phyloP scores from a whole-genome alignment of 2,797 vertebrate genomes.

The Periparus ater region DNA sequence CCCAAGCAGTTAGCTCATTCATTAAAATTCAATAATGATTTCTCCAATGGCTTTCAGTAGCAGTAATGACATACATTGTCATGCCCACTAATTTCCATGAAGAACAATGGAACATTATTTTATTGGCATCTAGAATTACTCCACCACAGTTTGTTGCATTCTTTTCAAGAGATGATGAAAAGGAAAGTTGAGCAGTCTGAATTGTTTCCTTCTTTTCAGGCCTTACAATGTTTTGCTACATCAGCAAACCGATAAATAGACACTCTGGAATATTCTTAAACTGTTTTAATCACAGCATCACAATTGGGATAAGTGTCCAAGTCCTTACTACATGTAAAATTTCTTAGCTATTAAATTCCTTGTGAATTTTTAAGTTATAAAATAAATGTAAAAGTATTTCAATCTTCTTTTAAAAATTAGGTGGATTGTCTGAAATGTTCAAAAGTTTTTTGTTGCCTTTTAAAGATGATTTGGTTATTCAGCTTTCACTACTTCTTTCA shows the following conservation, averaged over 20 bases:
- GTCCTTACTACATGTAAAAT: not conserved
- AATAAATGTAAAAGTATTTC: not conserved
- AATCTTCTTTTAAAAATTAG: not conserved
- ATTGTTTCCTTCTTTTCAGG: slow-evolving; percentile 8
- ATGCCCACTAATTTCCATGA: slow-evolving; percentile 72
- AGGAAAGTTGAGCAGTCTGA: not conserved
- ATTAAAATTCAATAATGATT: slow-evolving; percentile 77
- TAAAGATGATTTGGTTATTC: not conserved
- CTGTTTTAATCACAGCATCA: not conserved
- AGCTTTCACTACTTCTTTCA: not conserved
- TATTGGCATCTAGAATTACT: slow-evolving; percentile 61
- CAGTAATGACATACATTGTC: slow-evolving; percentile 71
- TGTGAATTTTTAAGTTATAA: not conserved
- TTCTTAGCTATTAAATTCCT: not conserved
- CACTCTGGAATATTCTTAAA: not conserved
- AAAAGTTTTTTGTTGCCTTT: not conserved
- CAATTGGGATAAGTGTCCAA: not conserved
- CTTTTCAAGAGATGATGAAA: slow-evolving; percentile 46
- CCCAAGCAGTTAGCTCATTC: slow-evolving; percentile 72
- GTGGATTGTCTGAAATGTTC: not conserved
- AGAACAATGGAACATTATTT: slow-evolving; percentile 73
- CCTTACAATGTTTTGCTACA: not conserved
- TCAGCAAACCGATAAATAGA: not conserved
- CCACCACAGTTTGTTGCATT: not conserved
- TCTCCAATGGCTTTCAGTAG: slow-evolving; percentile 65